A percentile compares a stretch with the other conserved stretches of the same genome.
Conservation (phyloP, 1,140 invertebrate species). For the Stegodyphus mimosarum region DNA sequence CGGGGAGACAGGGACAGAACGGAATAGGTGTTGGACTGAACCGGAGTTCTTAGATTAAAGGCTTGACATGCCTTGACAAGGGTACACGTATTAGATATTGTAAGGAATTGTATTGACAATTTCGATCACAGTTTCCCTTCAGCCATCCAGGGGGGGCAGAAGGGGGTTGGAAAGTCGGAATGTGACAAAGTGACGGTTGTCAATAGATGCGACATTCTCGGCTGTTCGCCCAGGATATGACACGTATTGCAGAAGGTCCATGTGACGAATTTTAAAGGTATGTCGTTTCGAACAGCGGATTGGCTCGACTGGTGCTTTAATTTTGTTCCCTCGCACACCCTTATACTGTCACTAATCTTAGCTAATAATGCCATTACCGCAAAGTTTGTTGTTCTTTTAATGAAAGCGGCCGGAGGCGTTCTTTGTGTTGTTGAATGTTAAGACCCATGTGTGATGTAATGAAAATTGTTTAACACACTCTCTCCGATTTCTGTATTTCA, state of each 20-base stretch:
- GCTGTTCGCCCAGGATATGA: background rate
- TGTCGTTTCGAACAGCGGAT: too few species aligned
- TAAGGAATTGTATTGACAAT: conserved; percentile 60
- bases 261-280: too few species aligned
- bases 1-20: conserved; percentile 8
- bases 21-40: conserved; percentile 2
- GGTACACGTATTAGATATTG: conserved; percentile 58
- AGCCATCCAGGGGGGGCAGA: background rate
- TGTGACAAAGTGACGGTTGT: conserved; percentile 56
- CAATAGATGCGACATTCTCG: conserved; percentile 18
- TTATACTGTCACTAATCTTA: too few species aligned
- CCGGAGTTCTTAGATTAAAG: conserved; percentile 47
- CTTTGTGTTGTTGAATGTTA: too few species aligned
- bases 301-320: too few species aligned
- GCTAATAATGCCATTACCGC: too few species aligned
- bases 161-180: conserved; percentile 37
- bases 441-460: too few species aligned
- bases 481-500: too few species aligned
- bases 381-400: too few species aligned
- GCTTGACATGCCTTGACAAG: conserved; percentile 44
- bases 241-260: background rate
- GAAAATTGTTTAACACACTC: too few species aligned
- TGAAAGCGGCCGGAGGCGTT: too few species aligned
- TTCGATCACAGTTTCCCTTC: conserved; percentile 36
- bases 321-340: too few species aligned